Evolutionary conservation across 2,113 vertebrate genomes (phyloP), one percentile per base, ranked within the genome.

Genomic region (Antechinus flavipes): DNA sequence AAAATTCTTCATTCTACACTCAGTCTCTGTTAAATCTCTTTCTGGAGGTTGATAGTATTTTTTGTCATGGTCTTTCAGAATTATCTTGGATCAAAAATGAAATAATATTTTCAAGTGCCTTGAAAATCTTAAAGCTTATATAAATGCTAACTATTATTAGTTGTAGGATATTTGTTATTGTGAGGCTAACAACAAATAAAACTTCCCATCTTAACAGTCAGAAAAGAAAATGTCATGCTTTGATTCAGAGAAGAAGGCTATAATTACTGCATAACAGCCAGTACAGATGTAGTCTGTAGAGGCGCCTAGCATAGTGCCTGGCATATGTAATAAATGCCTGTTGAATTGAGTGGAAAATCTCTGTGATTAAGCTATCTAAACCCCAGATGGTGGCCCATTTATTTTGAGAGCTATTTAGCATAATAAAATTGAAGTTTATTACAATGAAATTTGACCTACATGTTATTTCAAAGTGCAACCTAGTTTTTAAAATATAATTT

Each of bases 301-400:
- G 19, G 68, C 68, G 19, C 68, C 68, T 84, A 84, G 68, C 68
- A 84, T 84, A 42, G n/a, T 84, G 68, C 68, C 35, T 84, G 68
- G 68, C 68, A 84, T 23, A 84, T 84, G 23, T 42, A 61, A 3
- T 68, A 93, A 92, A 53, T 76, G 53, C 61, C 53, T 35, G 35
- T 68, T 91, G 49, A 92, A 56, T 22, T 84, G 68, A 84, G 68
- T 55, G 55, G 27, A 93, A 53, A 23, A 90, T 95, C 91, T 97
- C 61, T 76, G 24, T 91, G 58, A n/a, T 30, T 91, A 94, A 54
- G 76, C 54, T 93, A 91, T 94, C 54, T 35, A 92, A 89, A 49
- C 42, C n/a, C 27, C 68, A 84, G 68, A 84, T 84, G 68, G 68
- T 42, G n/a, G 68, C 35, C 16, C 47, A 8, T 89, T 95, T 89